These are phyloP conservation scores for Mnemiopsis leidyi DNA, from an alignment of 37 sponge, comb jelly and placozoan genomes.

Conservation along the genomic window DNA sequence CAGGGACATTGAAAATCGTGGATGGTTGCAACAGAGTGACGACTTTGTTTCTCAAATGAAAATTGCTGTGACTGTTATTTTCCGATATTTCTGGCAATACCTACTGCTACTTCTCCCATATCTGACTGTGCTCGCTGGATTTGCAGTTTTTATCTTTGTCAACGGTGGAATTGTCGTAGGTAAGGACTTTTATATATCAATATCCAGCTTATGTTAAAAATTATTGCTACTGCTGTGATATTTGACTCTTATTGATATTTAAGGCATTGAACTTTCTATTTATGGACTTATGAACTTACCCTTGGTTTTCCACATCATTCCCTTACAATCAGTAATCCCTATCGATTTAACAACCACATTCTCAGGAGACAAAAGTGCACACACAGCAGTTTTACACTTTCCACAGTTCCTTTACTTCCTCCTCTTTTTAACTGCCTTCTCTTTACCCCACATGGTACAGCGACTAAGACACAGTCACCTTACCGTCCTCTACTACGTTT, in stretches of 20 bases:
- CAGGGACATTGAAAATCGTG: conserved; percentile 38
- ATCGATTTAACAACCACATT: no score
- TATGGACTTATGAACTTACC: no score
- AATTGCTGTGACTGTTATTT: neutral
- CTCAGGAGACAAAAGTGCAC: conserved; percentile 78
- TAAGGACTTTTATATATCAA: conserved; percentile 30
- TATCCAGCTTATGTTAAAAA: no score
- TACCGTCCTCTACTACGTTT: conserved; percentile 3
- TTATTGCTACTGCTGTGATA: no score
- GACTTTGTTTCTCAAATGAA: conserved; percentile 5
- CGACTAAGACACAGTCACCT: conserved; percentile 32
- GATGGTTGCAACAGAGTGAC: neutral
- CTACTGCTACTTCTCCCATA: conserved; percentile 72
- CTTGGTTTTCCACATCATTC: no score
- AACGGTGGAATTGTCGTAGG: conserved; percentile 94
- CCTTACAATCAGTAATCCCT: no score
- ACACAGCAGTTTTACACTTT: conserved; percentile 73
- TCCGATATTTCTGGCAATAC: neutral
- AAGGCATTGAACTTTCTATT: no score
- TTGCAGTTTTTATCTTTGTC: conserved; percentile 71
- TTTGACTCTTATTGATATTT: no score
- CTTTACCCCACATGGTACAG: conserved; percentile 69
- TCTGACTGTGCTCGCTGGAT: conserved; percentile 66
- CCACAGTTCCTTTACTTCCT: conserved; percentile 86
- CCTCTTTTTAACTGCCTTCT: conserved; percentile 67